These are phyloP conservation scores for Odontocerum albicorne DNA, from an alignment of 2,888 invertebrate species.

Conservation along the genomic window DNA sequence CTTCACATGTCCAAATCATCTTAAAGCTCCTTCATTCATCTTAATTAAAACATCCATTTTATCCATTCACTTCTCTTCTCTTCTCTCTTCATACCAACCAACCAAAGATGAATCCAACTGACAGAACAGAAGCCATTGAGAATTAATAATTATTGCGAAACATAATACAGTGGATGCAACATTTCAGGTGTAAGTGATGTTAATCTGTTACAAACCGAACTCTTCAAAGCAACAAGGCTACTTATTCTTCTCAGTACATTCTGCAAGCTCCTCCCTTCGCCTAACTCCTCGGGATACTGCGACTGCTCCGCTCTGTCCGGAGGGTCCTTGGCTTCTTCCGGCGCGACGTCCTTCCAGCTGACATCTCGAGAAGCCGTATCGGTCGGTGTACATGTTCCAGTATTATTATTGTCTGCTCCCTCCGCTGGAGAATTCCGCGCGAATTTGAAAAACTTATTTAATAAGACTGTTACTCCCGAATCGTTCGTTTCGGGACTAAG, in stretches of 20 bases:
- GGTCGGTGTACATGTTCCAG: constrained; percentile 38
- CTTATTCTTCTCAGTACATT: constrained; percentile 87
- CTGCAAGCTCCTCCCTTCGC: constrained; percentile 77
- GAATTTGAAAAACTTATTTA: constrained; percentile 74
- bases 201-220: constrained; percentile 70
- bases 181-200: constrained; percentile 30
- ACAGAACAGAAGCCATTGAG: no score
- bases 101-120: neutral
- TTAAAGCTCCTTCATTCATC: no score
- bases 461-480: constrained; percentile 70
- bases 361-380: constrained; percentile 4
- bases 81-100: no score
- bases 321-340: constrained; percentile 44
- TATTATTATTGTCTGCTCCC: constrained; percentile 40
- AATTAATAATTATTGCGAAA: constrained; percentile 2
- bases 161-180: no score
- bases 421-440: constrained; percentile 58
- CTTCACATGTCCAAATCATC: no score
- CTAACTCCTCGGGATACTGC: constrained; percentile 51
- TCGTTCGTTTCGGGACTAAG: constrained; percentile 75
- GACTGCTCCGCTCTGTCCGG: constrained; percentile 41
- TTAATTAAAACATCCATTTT: no score
- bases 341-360: constrained; percentile 27
- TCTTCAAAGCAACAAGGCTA: constrained; percentile 80
- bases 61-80: no score